Conservation (phyloP, 2,888 invertebrate genomes). For the Noctua pronuba region DNA sequence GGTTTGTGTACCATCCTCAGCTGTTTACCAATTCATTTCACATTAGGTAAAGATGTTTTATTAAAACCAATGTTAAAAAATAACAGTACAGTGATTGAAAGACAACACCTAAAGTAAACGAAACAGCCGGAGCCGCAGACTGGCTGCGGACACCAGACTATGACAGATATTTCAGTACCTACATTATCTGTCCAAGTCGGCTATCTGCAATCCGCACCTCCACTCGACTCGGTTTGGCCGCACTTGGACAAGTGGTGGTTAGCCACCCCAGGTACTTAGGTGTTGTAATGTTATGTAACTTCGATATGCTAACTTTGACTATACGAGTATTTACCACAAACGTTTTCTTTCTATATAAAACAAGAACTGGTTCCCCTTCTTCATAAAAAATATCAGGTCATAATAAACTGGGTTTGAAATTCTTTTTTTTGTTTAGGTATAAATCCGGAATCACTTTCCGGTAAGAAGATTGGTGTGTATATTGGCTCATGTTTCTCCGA, state of each 20-base stretch:
- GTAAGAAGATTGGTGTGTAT: slow-evolving; percentile 89
- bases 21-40: no score
- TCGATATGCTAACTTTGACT: background rate
- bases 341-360: background rate
- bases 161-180: background rate
- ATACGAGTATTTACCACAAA: background rate
- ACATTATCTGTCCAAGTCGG: background rate
- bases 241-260: background rate
- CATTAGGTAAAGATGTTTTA: background rate
- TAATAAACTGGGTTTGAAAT: background rate
- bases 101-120: background rate
- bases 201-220: background rate
- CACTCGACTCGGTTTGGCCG: background rate
- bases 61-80: background rate
- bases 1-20: no score
- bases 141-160: no score
- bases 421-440: slow-evolving; percentile 78
- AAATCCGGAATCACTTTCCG: slow-evolving; percentile 90
- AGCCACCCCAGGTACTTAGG: background rate
- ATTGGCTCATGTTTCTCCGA: slow-evolving; percentile 90
- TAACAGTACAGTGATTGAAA: background rate
- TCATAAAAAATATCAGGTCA: background rate
- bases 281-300: background rate
- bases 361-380: background rate
- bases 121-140: background rate